Evolutionary conservation across 2,888 invertebrate genomes (phyloP), one percentile per base, ranked within the genome.

Genomic region (Branchipolynoe longqiensis): DNA sequence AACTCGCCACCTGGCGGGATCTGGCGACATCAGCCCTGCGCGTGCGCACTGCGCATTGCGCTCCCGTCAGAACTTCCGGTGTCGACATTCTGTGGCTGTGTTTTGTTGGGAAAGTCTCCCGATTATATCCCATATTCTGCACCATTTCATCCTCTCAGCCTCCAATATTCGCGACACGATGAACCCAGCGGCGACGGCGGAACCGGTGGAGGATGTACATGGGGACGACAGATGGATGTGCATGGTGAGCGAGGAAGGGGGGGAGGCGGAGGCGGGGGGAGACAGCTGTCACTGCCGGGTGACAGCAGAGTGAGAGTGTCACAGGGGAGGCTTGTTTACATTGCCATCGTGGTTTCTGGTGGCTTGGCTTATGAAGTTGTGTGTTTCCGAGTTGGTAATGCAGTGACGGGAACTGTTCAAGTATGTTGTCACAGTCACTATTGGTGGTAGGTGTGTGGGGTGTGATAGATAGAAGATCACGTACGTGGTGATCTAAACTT

Each of bases 191-290:
- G 95, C 96, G 90, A 94, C 95, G 90, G 96, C 97, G 89, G 94
- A 95, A 88, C 95, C 96, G 88, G 95, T 96, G 90, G 95, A 95
- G 92, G 97, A 98, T 94, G 94, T 95, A 73, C 96, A 97, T 91
- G 97, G 97, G 82, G 97, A 98, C 94, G 96, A 96, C 91, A 95
- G 97, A 91, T 97, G 97, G 97, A 95, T 96, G 93, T 96, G 96
- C 94, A 96, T 97, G 94, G 96, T 96, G 86, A n/a, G 58, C 4
- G n/a, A n/a, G 48, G 33, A 78, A 78, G 40, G 78, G 36, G 40
- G 40, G 12, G 40, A 18, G 48, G 48, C 8, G 18, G 48, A 48
- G 48, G 48, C 48, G 18, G 48, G 48, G 48, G 48, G 48, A 12
- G 48, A 12, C 25, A n/a, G 12, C 25, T n/a, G 12, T 58, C 4